phyloP scores from a whole-genome alignment of 2,113 vertebrate species.

The Clarias macrocephalus region DNA sequence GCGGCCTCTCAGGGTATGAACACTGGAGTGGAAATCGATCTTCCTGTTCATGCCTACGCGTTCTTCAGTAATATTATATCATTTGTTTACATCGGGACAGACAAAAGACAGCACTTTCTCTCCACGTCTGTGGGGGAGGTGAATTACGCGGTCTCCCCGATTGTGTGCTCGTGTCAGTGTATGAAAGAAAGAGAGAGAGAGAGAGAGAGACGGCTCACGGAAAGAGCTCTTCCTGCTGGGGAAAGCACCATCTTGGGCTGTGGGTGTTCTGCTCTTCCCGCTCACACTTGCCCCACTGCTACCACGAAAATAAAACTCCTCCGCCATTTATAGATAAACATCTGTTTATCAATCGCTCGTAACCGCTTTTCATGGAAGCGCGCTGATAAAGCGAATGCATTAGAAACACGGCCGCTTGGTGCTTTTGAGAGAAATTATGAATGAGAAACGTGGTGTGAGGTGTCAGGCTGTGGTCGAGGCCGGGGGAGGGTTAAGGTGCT shows the following conservation, averaged over 20 bases:
- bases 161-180: background rate
- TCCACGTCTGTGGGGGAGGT: conserved; percentile 42
- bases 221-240: conserved; percentile 52
- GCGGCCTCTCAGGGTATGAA: conserved; percentile 17
- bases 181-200: conserved; percentile 6
- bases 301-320: conserved; percentile 20
- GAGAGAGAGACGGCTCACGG: conserved; percentile 36
- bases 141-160: background rate
- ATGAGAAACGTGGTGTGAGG: conserved; percentile 19
- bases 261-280: conserved; percentile 43
- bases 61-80: conserved; percentile 36
- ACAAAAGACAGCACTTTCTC: conserved; percentile 41
- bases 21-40: conserved; percentile 48
- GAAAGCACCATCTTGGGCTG: conserved; percentile 43
- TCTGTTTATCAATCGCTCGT: conserved; percentile 5
- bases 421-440: conserved; percentile 14
- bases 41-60: conserved; percentile 41
- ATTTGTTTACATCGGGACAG: conserved; percentile 52
- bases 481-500: conserved; percentile 26
- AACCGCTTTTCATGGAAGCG: conserved; percentile 1
- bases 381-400: background rate
- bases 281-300: conserved; percentile 28
- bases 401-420: background rate
- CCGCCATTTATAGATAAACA: conserved; percentile 1
- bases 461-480: conserved; percentile 23